A percentile compares a stretch with the other conserved stretches of the same genome.
Conservation (phyloP, 2,888 invertebrate genomes). For the Drosophila aldrichi region DNA sequence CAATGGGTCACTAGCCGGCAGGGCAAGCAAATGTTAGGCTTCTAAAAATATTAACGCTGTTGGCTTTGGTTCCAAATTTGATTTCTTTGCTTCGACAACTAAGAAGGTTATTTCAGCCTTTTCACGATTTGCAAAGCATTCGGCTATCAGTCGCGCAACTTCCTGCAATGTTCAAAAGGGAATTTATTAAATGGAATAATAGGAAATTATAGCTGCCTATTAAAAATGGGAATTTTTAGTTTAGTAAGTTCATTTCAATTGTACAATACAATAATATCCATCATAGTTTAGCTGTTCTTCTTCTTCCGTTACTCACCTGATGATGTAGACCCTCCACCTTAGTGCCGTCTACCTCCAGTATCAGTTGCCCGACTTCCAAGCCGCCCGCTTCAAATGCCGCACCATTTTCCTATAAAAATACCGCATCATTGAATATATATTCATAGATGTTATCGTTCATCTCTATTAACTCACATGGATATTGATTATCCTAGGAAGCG, state of each 20-base stretch:
- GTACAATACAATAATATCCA: too few species aligned
- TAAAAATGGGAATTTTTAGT: not conserved
- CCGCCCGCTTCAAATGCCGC: slow-evolving; percentile 97
- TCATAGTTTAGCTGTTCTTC: too few species aligned
- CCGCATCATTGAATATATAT: not conserved
- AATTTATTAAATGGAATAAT: not conserved
- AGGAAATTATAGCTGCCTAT: not conserved
- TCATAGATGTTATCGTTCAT: not conserved
- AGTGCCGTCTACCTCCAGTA: slow-evolving; percentile 95
- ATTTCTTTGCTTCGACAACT: slow-evolving; percentile 96
- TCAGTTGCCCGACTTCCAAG: slow-evolving; percentile 96
- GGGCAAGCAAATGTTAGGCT: slow-evolving; percentile 96
- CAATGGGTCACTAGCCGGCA: slow-evolving; percentile 90
- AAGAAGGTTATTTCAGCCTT: slow-evolving; percentile 96
- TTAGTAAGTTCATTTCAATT: too few species aligned
- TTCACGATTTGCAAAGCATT: slow-evolving; percentile 95
- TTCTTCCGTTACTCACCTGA: slow-evolving; percentile 85
- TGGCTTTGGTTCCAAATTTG: slow-evolving; percentile 95
- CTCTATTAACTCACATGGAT: slow-evolving; percentile 91
- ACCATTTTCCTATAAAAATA: slow-evolving; percentile 92
- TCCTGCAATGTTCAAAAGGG: slow-evolving; percentile 85
- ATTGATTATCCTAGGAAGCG: slow-evolving; percentile 97
- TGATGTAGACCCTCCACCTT: slow-evolving; percentile 92
- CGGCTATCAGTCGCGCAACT: slow-evolving; percentile 96
- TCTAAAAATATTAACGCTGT: slow-evolving; percentile 95